These are phyloP conservation scores for Atrichornis clamosus DNA, from an alignment of 2,113 vertebrate genomes.

Conservation along the genomic window DNA sequence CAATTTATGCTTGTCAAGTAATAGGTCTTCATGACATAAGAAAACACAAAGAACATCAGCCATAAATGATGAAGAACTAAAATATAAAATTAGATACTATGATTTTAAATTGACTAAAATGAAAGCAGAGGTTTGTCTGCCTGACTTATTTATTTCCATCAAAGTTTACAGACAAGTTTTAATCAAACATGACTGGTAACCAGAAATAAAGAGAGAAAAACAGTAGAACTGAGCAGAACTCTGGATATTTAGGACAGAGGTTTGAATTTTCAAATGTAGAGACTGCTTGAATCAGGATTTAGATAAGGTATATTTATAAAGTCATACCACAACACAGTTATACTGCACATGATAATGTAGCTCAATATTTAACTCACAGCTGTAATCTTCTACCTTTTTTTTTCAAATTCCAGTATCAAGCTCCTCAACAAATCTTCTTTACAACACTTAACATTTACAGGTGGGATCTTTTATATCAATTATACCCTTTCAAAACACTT, in stretches of 20 bases:
- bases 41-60: background rate
- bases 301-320: background rate
- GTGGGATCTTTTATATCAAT: background rate
- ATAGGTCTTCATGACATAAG: background rate
- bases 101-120: background rate
- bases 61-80: background rate
- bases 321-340: background rate
- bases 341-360: background rate
- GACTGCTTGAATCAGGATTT: background rate
- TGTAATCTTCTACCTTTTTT: background rate
- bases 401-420: background rate
- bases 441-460: background rate
- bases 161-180: background rate
- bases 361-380: background rate
- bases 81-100: background rate
- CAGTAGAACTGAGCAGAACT: background rate
- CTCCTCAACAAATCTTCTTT: background rate
- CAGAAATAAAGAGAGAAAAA: background rate
- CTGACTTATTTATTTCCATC: background rate
- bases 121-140: background rate
- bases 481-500: background rate
- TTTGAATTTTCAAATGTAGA: background rate
- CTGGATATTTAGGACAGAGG: background rate
- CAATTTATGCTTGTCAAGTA: background rate
- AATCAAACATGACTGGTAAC: background rate